Percentiles rank a stretch among this genome's conserved stretches.
phyloP scores from a whole-genome alignment of 2,888 invertebrate genomes.

The Barypeithes pellucidus region DNA sequence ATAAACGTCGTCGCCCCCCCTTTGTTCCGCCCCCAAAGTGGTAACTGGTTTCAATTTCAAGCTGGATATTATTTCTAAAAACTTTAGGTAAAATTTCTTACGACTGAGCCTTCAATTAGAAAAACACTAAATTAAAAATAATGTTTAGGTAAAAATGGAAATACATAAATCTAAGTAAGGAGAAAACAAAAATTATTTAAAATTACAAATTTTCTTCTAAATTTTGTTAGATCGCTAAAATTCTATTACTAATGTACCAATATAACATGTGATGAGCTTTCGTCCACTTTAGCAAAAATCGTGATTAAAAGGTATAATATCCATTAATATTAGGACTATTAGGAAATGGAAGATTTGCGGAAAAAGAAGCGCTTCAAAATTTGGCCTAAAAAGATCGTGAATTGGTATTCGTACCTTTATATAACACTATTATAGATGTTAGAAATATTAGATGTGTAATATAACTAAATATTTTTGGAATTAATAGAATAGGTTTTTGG shows the following conservation, averaged over 20 bases:
- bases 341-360: constrained; percentile 1
- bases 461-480: constrained; percentile 70
- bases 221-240: not conserved
- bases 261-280: constrained; percentile 18
- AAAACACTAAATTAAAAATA: no score
- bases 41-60: no score
- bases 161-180: no score
- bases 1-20: no score
- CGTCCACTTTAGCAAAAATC: constrained; percentile 16
- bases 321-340: constrained; percentile 10
- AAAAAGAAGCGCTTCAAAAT: constrained; percentile 39
- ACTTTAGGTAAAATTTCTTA: no score
- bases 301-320: constrained; percentile 13
- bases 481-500: constrained; percentile 67
- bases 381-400: constrained; percentile 27
- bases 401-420: constrained; percentile 47
- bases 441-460: constrained; percentile 63
- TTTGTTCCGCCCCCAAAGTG: no score
- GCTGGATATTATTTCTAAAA: no score
- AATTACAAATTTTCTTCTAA: not conserved
- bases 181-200: not conserved
- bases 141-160: no score
- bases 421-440: constrained; percentile 51
- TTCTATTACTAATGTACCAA: constrained; percentile 12
- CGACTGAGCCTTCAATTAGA: no score